phyloP scores from a whole-genome alignment of 2,113 vertebrate genomes.

The Vidua macroura region DNA sequence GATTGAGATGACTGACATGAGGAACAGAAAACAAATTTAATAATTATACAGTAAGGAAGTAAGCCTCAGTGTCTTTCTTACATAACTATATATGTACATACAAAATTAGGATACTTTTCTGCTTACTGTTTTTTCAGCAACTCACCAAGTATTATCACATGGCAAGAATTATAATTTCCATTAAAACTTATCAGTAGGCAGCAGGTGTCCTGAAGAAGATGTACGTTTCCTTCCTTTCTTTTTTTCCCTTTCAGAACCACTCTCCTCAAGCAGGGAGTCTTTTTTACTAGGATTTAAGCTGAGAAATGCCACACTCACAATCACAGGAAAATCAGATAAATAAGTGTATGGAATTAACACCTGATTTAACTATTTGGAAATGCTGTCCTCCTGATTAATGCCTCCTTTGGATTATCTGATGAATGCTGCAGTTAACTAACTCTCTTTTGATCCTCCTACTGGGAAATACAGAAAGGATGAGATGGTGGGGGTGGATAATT shows the following conservation, averaged over 20 bases:
- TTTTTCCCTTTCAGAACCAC: neutral
- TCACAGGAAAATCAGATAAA: neutral
- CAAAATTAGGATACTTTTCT: neutral
- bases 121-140: neutral
- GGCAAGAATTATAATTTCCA: neutral
- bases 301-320: neutral
- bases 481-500: constrained; percentile 16
- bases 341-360: neutral
- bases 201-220: neutral
- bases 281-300: neutral
- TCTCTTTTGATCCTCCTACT: constrained; percentile 64
- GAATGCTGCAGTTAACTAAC: constrained; percentile 31
- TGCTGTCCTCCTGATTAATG: constrained; percentile 20
- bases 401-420: constrained; percentile 41
- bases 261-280: neutral
- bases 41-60: neutral
- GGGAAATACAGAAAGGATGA: constrained; percentile 16
- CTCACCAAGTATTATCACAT: neutral
- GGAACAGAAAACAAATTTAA: neutral
- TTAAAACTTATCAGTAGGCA: neutral
- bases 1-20: neutral
- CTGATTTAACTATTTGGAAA: constrained; percentile 31
- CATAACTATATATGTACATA: neutral
- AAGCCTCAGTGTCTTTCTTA: neutral
- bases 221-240: neutral